A percentile compares a stretch with the other conserved stretches of the same genome.
phyloP scores from a whole-genome alignment of 2,113 vertebrate genomes.

The Pyrgilauda ruficollis region DNA sequence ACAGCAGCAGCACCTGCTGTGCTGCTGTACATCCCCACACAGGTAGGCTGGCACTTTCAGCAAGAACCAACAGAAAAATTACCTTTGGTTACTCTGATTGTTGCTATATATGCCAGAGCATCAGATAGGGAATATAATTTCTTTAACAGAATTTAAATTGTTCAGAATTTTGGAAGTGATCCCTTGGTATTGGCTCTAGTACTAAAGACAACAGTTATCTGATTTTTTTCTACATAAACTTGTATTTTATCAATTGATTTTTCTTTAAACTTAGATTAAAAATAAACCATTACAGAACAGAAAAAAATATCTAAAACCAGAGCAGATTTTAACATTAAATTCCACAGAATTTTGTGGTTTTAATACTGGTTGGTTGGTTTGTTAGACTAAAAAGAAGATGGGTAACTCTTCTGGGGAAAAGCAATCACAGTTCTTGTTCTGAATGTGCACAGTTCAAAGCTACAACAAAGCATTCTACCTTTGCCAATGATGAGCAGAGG shows the following conservation, averaged over 20 bases:
- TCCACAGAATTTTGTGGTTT: background rate
- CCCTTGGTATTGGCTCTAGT: background rate
- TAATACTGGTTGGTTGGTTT: background rate
- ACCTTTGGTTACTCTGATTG: background rate
- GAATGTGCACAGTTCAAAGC: background rate
- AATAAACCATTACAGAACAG: background rate
- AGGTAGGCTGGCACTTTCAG: background rate
- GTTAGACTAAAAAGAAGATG: background rate
- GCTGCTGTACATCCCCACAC: background rate
- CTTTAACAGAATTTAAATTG: background rate
- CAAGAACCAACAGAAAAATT: background rate
- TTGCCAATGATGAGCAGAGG: constrained; percentile 93
- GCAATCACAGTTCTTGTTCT: background rate
- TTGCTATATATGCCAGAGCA: background rate
- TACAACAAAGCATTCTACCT: constrained; percentile 73
- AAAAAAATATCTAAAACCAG: background rate
- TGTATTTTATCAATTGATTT: background rate
- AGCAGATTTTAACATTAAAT: background rate
- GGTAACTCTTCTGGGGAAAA: background rate
- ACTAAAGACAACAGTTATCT: background rate
- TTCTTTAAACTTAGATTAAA: background rate
- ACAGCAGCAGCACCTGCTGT: background rate
- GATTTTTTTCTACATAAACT: background rate
- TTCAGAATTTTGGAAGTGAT: background rate
- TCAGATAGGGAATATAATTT: background rate